These are phyloP conservation scores for Coregonus sp. DNA, from an alignment of 2,797 vertebrate genomes.

Conservation along the genomic window DNA sequence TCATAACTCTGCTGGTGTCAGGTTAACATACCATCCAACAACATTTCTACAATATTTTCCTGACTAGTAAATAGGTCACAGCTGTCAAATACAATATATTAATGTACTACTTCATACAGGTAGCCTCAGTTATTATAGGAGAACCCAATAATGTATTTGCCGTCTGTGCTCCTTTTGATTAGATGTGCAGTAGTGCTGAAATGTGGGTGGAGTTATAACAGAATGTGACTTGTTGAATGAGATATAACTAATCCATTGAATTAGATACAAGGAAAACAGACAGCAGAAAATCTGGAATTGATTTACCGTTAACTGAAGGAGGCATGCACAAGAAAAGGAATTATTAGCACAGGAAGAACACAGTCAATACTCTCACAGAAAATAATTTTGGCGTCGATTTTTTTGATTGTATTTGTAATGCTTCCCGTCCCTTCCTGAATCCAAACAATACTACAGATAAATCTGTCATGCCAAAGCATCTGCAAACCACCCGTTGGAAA, in stretches of 20 bases:
- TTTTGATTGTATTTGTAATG: not conserved
- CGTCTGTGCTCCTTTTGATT: conserved; percentile 59
- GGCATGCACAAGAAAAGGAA: conserved; percentile 74
- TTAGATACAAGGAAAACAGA: conserved; percentile 24
- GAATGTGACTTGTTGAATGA: conserved; percentile 18
- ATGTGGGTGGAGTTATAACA: conserved; percentile 45
- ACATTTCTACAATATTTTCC: not conserved
- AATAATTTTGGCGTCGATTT: not conserved
- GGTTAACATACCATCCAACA: not conserved
- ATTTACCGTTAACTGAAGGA: conserved; percentile 83
- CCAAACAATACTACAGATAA: not conserved
- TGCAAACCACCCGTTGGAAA: not conserved
- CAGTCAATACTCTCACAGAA: conserved; percentile 43
- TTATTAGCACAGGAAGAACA: conserved; percentile 66
- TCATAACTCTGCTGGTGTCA: not conserved
- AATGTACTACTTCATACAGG: not conserved
- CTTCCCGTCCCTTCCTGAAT: not conserved
- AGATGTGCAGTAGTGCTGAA: conserved; percentile 34
- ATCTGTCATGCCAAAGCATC: not conserved
- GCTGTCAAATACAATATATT: not conserved
- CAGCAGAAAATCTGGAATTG: conserved; percentile 64
- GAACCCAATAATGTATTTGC: conserved; percentile 61
- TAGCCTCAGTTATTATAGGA: not conserved
- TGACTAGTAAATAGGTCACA: not conserved
- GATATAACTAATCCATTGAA: conserved; percentile 36